Evolutionary conservation across 2,888 invertebrate genomes (phyloP).

Genomic region (Tiphia femorata): DNA sequence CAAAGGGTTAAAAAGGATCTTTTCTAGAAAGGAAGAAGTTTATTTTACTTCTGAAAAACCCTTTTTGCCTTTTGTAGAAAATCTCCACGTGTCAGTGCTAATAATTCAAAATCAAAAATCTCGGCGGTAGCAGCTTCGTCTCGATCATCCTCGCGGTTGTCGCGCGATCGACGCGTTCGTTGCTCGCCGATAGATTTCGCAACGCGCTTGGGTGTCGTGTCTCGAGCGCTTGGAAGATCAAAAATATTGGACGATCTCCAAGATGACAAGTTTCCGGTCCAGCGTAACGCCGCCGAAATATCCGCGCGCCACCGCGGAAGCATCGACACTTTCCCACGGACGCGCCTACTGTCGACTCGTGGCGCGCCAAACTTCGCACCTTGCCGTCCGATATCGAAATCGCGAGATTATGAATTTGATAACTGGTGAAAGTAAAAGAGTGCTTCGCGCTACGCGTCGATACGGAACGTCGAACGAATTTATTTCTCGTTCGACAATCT

Average conservation of each 20-base stretch:
- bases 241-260: conserved; percentile 45
- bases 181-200: conserved; percentile 21
- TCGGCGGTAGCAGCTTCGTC: no score
- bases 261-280: conserved; percentile 22
- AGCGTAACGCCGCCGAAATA: conserved; percentile 40
- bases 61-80: no score
- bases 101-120: no score
- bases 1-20: no score
- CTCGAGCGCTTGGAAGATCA: conserved; percentile 28
- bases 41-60: no score
- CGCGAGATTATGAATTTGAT: no score
- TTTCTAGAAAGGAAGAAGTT: no score
- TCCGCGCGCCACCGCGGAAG: conserved; percentile 18
- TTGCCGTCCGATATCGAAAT: neutral
- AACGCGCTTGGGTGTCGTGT: no score
- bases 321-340: neutral
- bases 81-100: no score
- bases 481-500: neutral
- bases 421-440: neutral
- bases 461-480: neutral
- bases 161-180: conserved; percentile 1
- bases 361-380: neutral
- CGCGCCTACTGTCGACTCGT: neutral
- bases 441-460: neutral
- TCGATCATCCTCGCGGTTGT: no score